phyloP scores from a whole-genome alignment of 2,888 invertebrate species.

The Aricia artaxerxes region DNA sequence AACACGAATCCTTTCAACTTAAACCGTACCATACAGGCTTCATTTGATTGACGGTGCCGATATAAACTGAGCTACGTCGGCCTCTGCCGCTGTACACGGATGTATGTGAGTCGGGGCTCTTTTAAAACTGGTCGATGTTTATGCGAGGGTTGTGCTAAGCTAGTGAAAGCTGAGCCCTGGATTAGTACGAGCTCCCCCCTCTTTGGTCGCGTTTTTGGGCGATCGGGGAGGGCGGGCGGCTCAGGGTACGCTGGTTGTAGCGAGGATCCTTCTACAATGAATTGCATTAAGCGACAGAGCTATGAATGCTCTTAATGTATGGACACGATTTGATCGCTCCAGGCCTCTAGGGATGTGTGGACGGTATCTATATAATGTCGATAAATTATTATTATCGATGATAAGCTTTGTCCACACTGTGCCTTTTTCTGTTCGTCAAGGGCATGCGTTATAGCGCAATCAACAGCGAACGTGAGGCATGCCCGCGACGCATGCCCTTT shows the following conservation, averaged over 20 bases:
- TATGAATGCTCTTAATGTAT: constrained; percentile 72
- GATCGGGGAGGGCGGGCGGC: constrained; percentile 43
- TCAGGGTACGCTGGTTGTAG: constrained; percentile 49
- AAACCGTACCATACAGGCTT: constrained; percentile 59
- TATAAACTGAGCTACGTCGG: constrained; percentile 36
- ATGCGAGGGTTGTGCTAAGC: constrained; percentile 49
- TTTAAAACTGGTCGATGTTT: constrained; percentile 50
- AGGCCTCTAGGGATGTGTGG: constrained; percentile 55
- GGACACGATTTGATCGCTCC: constrained; percentile 66
- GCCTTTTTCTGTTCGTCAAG: too few relatives aligned
- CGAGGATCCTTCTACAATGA: constrained; percentile 72
- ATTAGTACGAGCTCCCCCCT: constrained; percentile 21
- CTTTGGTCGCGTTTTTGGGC: constrained; percentile 40
- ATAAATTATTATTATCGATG: background rate
- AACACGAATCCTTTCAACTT: constrained; percentile 62
- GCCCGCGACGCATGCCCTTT: too few relatives aligned
- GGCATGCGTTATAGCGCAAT: too few relatives aligned
- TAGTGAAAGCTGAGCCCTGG: constrained; percentile 35
- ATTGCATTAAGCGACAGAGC: constrained; percentile 75
- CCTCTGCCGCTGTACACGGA: constrained; percentile 43
- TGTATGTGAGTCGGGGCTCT: constrained; percentile 41
- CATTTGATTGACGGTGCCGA: constrained; percentile 54
- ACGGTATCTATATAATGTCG: background rate
- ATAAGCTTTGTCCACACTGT: too few relatives aligned
- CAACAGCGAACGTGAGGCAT: too few relatives aligned